These are phyloP conservation scores for Varecia variegata DNA, from an alignment of 2,797 vertebrate species.

Conservation along the genomic window DNA sequence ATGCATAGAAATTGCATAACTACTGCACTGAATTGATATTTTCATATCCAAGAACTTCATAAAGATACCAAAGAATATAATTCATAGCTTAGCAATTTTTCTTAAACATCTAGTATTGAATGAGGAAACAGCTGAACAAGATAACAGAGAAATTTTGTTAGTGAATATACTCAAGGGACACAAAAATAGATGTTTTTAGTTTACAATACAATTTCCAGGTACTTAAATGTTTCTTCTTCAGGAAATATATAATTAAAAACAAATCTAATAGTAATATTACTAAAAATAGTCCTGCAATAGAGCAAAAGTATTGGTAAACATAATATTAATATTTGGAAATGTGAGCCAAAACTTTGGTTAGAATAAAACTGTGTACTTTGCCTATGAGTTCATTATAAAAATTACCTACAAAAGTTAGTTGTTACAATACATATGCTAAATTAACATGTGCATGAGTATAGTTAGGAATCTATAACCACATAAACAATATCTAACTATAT, in stretches of 20 bases:
- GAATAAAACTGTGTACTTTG: background rate
- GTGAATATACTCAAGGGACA: background rate
- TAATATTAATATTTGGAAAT: background rate
- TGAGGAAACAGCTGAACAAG: background rate
- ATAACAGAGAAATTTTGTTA: background rate
- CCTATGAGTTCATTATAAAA: background rate
- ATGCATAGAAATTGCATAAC: slow-evolving; percentile 65
- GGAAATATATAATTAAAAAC: background rate
- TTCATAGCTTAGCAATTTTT: slow-evolving; percentile 33
- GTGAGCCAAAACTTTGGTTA: background rate
- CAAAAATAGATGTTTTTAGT: background rate
- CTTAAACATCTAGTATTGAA: background rate
- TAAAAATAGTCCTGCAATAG: background rate
- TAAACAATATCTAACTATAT: background rate
- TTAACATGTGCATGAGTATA: background rate
- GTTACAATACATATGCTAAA: background rate
- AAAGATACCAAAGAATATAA: slow-evolving; percentile 23
- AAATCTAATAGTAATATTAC: background rate
- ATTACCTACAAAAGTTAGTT: background rate
- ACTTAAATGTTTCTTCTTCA: background rate
- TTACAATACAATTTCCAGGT: background rate
- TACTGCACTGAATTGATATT: slow-evolving; percentile 55
- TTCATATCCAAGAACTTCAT: slow-evolving; percentile 24
- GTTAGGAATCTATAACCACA: background rate
- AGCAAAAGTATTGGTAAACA: background rate